Percentiles rank a stretch among this genome's conserved stretches.
phyloP scores from a whole-genome alignment of 2,797 vertebrate species.

The Lithobates pipiens region DNA sequence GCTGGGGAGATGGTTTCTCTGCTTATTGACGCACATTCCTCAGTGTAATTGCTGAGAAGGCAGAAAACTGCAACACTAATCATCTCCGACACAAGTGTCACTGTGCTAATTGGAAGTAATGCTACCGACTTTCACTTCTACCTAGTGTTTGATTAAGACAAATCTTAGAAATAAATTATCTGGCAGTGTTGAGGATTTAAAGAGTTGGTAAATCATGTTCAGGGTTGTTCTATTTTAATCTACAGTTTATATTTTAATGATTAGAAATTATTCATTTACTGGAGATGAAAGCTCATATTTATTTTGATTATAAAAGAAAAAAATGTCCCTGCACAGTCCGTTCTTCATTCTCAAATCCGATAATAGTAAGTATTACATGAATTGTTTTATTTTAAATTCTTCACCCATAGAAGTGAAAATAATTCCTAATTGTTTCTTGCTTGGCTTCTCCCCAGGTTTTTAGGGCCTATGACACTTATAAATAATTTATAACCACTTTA shows the following conservation, averaged over 20 bases:
- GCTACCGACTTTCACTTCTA: neutral
- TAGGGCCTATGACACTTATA: no score
- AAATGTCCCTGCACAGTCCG: no score
- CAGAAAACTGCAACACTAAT: neutral
- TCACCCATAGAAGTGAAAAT: no score
- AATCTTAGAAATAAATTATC: constrained; percentile 15
- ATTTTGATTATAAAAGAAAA: neutral
- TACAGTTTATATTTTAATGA: neutral
- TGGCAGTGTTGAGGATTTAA: neutral
- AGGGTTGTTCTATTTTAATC: neutral
- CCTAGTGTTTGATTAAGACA: constrained; percentile 3
- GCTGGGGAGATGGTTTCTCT: neutral
- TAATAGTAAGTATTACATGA: no score
- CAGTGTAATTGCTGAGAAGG: neutral
- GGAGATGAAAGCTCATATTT: neutral
- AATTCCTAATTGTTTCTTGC: no score
- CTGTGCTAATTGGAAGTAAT: constrained; percentile 1
- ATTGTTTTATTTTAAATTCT: no score
- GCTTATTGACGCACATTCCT: neutral
- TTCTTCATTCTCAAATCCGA: no score
- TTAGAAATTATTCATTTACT: neutral
- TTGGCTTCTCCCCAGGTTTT: no score
- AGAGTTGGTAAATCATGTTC: constrained; percentile 3
- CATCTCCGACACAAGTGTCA: neutral
- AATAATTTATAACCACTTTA: no score